Evolutionary conservation across 2,797 vertebrate genomes (phyloP), one percentile per base, ranked within the genome.

Genomic region (Tachyglossus aculeatus): DNA sequence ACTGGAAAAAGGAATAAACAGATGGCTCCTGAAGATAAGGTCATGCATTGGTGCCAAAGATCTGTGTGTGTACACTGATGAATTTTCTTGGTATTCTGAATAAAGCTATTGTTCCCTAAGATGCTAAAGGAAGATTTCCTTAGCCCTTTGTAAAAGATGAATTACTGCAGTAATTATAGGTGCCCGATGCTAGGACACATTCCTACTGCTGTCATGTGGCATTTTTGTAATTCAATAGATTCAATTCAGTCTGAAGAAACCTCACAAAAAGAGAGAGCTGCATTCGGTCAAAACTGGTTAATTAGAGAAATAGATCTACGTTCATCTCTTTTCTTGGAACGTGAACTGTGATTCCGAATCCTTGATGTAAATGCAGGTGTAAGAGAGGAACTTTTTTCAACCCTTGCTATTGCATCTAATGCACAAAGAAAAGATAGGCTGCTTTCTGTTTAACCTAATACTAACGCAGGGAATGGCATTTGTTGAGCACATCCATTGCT

Each of bases 81-180:
- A 64, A 57, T 70, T 59, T 78, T n/a, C 33, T 18, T 65, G 59
- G 62, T 11, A 44, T 65, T 60, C 16, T 3, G 45, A 18, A 3
- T 64, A n/a, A 58, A 13, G 18, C 40, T 59, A 27, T 53, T 51
- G 43, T 40, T 61, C 74, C 65, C 54, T 53, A 50, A 44, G 67
- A 65, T 71, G 64, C 21, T 60, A 53, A 59, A 57, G 9, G 48
- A 53, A 71, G 19, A 50, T 60, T 61, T 56, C 37, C 9, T 36
- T 65, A 37, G 12, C 16, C 37, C 9, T 64, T 57, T 27, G 21
- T 48, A 40, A 62, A 51, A 52, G 36, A 63, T 45, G 9, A 60
- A 58, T 66, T 37, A 53, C 13, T 53, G 13, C 9, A 65, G 65
- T n/a, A 62, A 54, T 36, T 57, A 43, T 56, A n/a, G 32, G 32